These are phyloP conservation scores for human (Homo sapiens) DNA, from an alignment of 2,113 vertebrate species.

Conservation along the genomic window DNA sequence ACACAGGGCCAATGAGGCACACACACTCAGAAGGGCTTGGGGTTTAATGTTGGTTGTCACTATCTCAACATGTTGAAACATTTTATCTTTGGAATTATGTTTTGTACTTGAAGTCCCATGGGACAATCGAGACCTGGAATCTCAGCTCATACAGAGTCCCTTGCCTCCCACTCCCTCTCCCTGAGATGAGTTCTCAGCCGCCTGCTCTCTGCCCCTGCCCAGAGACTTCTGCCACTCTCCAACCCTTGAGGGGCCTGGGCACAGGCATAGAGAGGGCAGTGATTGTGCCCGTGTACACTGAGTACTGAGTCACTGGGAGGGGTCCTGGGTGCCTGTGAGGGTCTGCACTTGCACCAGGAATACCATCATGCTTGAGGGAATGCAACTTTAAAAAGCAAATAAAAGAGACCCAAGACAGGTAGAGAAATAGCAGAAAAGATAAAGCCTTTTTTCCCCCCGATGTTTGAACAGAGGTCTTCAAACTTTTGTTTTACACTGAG, in stretches of 20 bases:
- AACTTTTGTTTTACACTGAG: neutral
- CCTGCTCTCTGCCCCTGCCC: neutral
- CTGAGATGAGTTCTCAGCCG: neutral
- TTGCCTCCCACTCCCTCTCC: too few species aligned
- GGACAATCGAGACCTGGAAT: neutral
- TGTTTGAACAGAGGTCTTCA: neutral
- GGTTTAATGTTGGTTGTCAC: neutral
- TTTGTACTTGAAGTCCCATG: neutral
- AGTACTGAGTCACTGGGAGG: neutral
- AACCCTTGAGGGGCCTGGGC: neutral
- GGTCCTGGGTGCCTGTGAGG: neutral
- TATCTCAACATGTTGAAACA: neutral
- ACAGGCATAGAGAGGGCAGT: rapidly evolving
- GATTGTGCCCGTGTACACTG: neutral
- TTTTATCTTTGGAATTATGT: neutral
- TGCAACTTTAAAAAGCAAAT: neutral
- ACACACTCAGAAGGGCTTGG: neutral
- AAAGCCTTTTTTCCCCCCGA: rapidly evolving
- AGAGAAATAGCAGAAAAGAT: neutral
- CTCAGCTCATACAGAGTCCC: neutral
- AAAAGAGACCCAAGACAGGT: neutral
- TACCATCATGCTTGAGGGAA: rapidly evolving
- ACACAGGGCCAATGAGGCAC: neutral
- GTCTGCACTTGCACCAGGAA: neutral
- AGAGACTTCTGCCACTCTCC: too few species aligned